Conservation (phyloP, 2,113 vertebrate species). For the Dryoscopus gambensis region DNA sequence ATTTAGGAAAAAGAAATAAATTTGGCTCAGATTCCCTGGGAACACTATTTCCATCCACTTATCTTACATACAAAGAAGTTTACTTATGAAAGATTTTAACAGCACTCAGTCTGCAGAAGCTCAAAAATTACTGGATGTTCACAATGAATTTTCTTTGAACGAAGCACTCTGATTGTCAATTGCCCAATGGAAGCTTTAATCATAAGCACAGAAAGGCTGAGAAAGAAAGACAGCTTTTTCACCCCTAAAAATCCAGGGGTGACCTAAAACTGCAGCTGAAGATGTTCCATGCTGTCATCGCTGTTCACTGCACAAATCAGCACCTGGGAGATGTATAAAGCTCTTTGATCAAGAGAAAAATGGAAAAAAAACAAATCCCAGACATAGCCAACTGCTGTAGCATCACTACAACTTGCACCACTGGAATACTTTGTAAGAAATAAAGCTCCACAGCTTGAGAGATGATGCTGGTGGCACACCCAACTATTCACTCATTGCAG, state of each 20-base stretch:
- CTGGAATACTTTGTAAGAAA: not conserved
- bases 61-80: not conserved
- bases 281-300: fast-evolving
- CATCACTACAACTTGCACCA: not conserved
- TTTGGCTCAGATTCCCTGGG: not conserved
- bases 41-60: not conserved
- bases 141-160: not conserved
- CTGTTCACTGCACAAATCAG: not conserved
- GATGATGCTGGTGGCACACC: not conserved
- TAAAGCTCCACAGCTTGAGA: not conserved
- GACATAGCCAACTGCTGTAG: not conserved
- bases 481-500: not conserved
- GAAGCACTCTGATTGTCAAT: not conserved
- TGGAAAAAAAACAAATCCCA: not conserved
- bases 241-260: not conserved
- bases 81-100: not conserved
- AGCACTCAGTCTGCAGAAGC: not conserved
- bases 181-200: not conserved
- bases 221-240: not conserved
- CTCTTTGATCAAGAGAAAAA: not conserved
- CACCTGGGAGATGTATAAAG: not conserved
- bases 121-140: not conserved
- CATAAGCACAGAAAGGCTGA: not conserved
- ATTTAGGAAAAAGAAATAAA: not conserved
- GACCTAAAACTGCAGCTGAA: not conserved